A percentile compares a stretch with the other conserved stretches of the same genome.
Evolutionary conservation across 2,888 invertebrate genomes (phyloP).

Genomic region (Deladenus siricidicola): DNA sequence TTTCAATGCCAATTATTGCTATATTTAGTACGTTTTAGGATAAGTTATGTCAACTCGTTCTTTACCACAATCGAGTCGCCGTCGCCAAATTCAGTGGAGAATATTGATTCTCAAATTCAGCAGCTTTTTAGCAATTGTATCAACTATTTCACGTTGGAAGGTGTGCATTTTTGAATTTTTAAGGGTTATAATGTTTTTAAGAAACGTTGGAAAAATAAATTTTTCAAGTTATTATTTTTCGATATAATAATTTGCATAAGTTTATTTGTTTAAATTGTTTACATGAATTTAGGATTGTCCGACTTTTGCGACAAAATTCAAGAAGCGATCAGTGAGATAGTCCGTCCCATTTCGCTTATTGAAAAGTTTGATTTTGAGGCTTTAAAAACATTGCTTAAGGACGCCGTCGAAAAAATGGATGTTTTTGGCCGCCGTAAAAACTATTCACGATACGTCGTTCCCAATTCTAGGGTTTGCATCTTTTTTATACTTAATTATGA

Average conservation of each 20-base stretch:
- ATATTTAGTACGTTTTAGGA: too few species aligned
- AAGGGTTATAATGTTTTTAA: too few species aligned
- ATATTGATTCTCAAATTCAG: conserved; percentile 22
- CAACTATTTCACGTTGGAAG: conserved; percentile 25
- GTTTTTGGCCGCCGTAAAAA: not conserved
- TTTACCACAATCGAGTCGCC: conserved; percentile 2
- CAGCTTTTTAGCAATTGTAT: conserved; percentile 28
- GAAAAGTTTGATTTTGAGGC: not conserved
- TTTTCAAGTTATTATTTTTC: too few species aligned
- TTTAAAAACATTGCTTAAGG: not conserved
- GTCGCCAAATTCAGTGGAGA: too few species aligned
- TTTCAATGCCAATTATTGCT: too few species aligned
- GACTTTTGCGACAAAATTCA: not conserved
- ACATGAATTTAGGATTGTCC: not conserved
- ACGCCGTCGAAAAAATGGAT: not conserved
- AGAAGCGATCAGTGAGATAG: not conserved
- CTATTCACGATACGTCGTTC: not conserved
- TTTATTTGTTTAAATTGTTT: too few species aligned
- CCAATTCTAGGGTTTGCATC: not conserved
- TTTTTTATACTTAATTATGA: too few species aligned
- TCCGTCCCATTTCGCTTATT: not conserved
- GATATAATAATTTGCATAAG: too few species aligned
- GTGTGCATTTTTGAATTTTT: conserved; percentile 1
- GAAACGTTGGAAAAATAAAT: not conserved
- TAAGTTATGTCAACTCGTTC: too few species aligned